Evolutionary conservation across 2,797 vertebrate genomes (phyloP).

Genomic region (Malurus leucopterus): DNA sequence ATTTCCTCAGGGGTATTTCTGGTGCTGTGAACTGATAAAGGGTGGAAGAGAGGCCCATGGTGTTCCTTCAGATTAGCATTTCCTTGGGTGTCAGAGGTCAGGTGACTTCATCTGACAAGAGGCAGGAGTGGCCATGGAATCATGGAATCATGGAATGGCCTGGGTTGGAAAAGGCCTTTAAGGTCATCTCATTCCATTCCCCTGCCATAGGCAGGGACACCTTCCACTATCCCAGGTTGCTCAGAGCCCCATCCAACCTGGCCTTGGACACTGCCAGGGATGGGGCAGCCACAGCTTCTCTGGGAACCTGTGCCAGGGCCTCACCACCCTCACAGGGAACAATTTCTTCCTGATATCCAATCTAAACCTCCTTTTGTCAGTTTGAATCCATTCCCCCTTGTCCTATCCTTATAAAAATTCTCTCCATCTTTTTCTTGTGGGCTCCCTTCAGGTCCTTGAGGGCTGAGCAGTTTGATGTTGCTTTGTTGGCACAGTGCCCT

Average conservation of each 20-base stretch:
- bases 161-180: background rate
- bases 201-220: background rate
- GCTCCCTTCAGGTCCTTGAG: background rate
- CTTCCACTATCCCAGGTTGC: fast-evolving
- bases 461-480: background rate
- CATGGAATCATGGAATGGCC: background rate
- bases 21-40: background rate
- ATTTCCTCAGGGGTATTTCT: background rate
- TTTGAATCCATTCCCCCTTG: background rate
- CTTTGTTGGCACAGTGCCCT: background rate
- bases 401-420: background rate
- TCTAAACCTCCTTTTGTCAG: background rate
- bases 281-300: background rate
- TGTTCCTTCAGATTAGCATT: background rate
- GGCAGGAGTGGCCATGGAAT: background rate
- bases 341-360: background rate
- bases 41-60: background rate
- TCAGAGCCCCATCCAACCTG: background rate
- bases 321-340: fast-evolving
- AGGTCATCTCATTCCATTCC: fast-evolving
- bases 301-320: background rate
- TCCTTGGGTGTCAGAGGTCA: background rate
- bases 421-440: background rate
- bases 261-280: fast-evolving
- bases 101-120: background rate